Conservation (phyloP, 2,888 invertebrate species). For the Agrotis segetum region DNA sequence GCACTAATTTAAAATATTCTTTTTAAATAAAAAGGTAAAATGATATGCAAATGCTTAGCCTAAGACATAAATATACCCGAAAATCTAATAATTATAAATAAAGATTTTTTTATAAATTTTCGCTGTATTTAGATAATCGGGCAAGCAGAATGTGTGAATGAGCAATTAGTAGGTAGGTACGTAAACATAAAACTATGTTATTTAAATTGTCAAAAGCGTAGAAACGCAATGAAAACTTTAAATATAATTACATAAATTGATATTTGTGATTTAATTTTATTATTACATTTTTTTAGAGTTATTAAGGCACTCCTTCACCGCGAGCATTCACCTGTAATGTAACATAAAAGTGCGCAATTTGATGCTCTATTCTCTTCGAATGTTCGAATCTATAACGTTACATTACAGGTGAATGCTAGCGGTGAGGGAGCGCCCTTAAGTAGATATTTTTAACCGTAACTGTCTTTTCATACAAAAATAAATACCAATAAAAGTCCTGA, state of each 20-base stretch:
- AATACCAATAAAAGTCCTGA: no score
- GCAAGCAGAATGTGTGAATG: slow-evolving; percentile 59
- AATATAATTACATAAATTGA: slow-evolving; percentile 27
- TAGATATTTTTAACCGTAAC: no score
- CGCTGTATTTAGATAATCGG: slow-evolving; percentile 29
- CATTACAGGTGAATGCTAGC: no score
- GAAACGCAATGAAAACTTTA: slow-evolving; percentile 20
- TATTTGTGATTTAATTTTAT: slow-evolving; percentile 33
- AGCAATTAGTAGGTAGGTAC: slow-evolving; percentile 58
- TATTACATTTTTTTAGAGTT: no score
- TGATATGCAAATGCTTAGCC: slow-evolving; percentile 84
- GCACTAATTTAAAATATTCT: slow-evolving; percentile 74
- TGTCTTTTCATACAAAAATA: no score
- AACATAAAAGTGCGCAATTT: no score
- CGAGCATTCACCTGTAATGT: no score
- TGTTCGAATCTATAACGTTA: no score
- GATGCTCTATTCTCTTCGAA: no score
- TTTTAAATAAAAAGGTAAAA: slow-evolving; percentile 71
- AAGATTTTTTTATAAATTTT: slow-evolving; percentile 12
- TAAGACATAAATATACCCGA: slow-evolving; percentile 62
- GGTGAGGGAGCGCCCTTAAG: no score
- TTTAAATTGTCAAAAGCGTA: slow-evolving; percentile 15
- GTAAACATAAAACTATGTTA: slow-evolving; percentile 44
- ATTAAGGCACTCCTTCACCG: no score
- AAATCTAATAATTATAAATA: slow-evolving; percentile 31